Percentiles rank a stretch among this genome's conserved stretches.
Conservation (phyloP, 1,140 invertebrate genomes). For the Leptopilina clavipes region DNA sequence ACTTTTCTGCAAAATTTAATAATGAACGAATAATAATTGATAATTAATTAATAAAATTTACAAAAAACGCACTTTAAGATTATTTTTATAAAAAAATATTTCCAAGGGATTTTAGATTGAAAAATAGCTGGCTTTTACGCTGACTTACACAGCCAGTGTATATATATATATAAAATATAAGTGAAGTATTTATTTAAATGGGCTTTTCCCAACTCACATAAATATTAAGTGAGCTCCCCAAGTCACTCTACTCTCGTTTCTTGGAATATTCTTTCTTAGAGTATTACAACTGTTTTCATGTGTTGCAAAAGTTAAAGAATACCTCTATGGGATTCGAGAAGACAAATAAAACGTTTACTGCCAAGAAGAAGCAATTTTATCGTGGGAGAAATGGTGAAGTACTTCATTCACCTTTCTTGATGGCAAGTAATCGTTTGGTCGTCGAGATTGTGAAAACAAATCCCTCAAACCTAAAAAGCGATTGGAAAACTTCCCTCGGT, state of each 20-base stretch:
- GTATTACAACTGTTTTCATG: conserved; percentile 22
- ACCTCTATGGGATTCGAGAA: conserved; percentile 22
- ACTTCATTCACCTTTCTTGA: conserved; percentile 17
- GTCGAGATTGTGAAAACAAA: conserved; percentile 33
- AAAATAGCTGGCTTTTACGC: not conserved
- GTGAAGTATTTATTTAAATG: conserved; percentile 16
- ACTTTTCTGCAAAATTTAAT: no score
- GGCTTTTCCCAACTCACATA: conserved; percentile 13
- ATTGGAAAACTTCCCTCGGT: conserved; percentile 16
- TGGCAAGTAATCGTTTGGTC: conserved; percentile 22
- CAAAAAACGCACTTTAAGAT: not conserved
- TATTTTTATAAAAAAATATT: not conserved
- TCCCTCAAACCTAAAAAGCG: not conserved
- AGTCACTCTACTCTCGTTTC: conserved; percentile 15
- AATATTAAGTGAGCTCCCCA: not conserved
- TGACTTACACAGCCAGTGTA: not conserved
- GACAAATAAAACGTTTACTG: conserved; percentile 30
- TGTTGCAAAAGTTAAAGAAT: conserved; percentile 28
- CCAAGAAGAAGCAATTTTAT: conserved; percentile 30
- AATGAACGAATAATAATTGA: no score
- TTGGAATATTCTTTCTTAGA: not conserved
- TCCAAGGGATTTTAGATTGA: not conserved
- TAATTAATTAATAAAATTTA: no score
- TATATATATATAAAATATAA: not conserved
- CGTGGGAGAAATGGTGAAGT: conserved; percentile 15